A percentile compares a stretch with the other conserved stretches of the same genome.
Evolutionary conservation across 2,888 invertebrate species (phyloP).

Genomic region (Maniola hyperantus): DNA sequence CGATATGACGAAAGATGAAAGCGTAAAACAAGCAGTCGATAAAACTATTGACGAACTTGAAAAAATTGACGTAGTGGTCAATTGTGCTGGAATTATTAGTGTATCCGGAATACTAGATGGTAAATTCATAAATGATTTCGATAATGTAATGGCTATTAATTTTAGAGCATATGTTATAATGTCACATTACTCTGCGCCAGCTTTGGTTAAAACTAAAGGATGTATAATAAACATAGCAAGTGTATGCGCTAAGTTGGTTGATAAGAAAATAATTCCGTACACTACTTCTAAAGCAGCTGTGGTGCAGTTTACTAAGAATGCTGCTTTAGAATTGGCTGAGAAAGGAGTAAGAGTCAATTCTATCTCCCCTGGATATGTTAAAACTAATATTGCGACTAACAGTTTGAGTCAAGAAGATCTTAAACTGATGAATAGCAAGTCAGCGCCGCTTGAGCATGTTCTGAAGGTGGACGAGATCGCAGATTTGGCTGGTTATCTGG

Average conservation of each 20-base stretch:
- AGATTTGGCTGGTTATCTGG: conserved; percentile 51
- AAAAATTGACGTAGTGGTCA: conserved; percentile 20
- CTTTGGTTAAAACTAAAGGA: conserved; percentile 49
- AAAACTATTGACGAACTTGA: conserved; percentile 9
- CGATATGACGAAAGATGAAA: conserved; percentile 9
- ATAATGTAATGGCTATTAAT: conserved; percentile 49
- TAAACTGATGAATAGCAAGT: not conserved
- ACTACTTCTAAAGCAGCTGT: conserved; percentile 88
- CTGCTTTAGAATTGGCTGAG: conserved; percentile 84
- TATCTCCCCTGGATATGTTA: conserved; percentile 88
- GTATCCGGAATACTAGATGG: conserved; percentile 42
- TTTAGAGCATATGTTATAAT: conserved; percentile 50
- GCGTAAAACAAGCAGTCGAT: conserved; percentile 7
- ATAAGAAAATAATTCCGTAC: conserved; percentile 62
- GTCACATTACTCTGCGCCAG: conserved; percentile 45
- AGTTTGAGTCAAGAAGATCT: conserved; percentile 28
- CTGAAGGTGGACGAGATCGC: conserved; percentile 49
- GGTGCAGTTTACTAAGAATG: conserved; percentile 88
- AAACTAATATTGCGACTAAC: conserved; percentile 47
- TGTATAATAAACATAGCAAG: conserved; percentile 54
- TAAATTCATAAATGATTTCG: conserved; percentile 39
- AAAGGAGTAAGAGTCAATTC: conserved; percentile 85
- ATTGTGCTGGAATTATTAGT: conserved; percentile 41
- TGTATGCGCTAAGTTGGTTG: conserved; percentile 30
- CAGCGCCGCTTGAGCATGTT: conserved; percentile 41